Evolutionary conservation across 2,797 vertebrate species (phyloP), one percentile per base, ranked within the genome.

Genomic region (Danio jaintianensis): DNA sequence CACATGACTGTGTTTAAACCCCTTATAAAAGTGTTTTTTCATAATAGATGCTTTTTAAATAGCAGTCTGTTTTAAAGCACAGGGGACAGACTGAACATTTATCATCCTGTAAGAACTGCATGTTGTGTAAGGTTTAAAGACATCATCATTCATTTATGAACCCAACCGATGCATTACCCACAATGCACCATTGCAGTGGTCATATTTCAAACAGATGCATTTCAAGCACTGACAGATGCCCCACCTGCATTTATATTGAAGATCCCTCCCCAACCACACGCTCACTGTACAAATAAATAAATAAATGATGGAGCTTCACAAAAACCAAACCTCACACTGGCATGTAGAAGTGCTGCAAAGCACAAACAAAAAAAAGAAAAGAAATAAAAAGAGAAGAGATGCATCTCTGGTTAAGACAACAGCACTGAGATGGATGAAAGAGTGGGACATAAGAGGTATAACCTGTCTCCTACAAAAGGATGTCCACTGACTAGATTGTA

Each of bases 141-240:
- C 15, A 56, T 38, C 11, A 20, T 81, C 55, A 59, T 70, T 77
- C 47, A 82, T 77, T 75, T 63, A 76, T 52, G 42, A 55, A 11
- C 42, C 42, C 48, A 38, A 77, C 63, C 67, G 22, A 58, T 47
- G 48, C 38, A 78, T 78, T 47, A 48, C 75, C 75, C 75, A 78
- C 42, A 78, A 68, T 78, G 63, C 75, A 78, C 62, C 63, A 67
- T 40, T 38, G 63, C 75, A 38, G 42, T 5, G 52, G 52, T 77
- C 62, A 67, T 67, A 77, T 77, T 77, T 77, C 75, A 67, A 15
- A 47, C 42, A 56, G 75, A 77, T 68, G 63, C 75, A 58, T 78
- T 68, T 58, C 22, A 59, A 68, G 42, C 75, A 58, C 22, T 68
- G 63, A 68, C 75, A 78, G 53, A 68, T 58, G n/a, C 53, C 16